Conservation (phyloP, 92 coral and sea anemone genomes). For the Plumapathes pennacea region DNA sequence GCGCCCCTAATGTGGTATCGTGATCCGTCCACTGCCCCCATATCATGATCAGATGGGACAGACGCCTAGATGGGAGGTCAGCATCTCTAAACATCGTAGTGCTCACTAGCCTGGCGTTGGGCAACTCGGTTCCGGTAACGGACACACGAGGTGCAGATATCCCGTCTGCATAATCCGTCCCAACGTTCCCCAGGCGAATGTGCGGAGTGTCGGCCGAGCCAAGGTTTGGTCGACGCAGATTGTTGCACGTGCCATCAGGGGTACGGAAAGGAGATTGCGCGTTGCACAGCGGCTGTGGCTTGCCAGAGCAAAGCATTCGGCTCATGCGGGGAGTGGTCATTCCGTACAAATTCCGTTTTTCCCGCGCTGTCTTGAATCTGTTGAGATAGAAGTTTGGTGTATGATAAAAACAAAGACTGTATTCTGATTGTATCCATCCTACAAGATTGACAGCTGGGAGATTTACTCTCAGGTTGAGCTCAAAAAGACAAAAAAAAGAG, state of each 20-base stretch:
- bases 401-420: too few relatives aligned
- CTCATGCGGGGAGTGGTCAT: too few relatives aligned
- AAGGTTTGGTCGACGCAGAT: slow-evolving; percentile 27
- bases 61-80: slow-evolving; percentile 6
- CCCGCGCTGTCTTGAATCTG: too few relatives aligned
- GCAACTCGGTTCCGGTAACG: slow-evolving; percentile 4
- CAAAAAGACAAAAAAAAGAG: too few relatives aligned
- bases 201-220: slow-evolving; percentile 47
- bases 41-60: slow-evolving; percentile 61
- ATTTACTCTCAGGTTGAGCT: too few relatives aligned
- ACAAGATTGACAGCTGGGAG: too few relatives aligned
- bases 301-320: too few relatives aligned
- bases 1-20: slow-evolving; percentile 56
- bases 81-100: slow-evolving; percentile 4
- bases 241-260: slow-evolving; percentile 67
- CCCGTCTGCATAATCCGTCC: slow-evolving; percentile 50
- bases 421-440: too few relatives aligned
- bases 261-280: slow-evolving; percentile 30
- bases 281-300: too few relatives aligned
- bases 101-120: slow-evolving; percentile 39
- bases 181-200: slow-evolving; percentile 30
- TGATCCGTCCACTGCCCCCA: slow-evolving; percentile 76
- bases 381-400: too few relatives aligned
- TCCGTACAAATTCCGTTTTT: too few relatives aligned
- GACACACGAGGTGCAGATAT: slow-evolving; percentile 42